Base-by-base conservation (phyloP, 2,113 vertebrate genomes). In the Microcebus tavaratra region DNA sequence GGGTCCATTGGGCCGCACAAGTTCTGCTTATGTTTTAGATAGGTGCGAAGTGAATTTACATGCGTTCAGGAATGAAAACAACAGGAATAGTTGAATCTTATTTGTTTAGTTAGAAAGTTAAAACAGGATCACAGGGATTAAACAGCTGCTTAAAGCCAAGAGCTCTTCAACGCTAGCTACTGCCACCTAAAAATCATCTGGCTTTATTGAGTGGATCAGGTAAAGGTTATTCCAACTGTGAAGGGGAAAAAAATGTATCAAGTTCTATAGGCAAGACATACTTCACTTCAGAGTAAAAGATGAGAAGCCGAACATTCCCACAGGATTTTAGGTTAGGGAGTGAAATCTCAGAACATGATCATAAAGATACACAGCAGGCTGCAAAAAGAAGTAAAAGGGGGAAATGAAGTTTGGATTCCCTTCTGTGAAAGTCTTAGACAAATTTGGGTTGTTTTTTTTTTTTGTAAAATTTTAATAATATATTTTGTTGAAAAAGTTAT, bases 391-490 rank as follows among this genome's bases (percentile, higher is more conserved):
- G 4, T 5, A 20, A 94, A 29, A 67, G 15, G 25, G 2, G 29
- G 63, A 86, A 96, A 65, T 50, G 14, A 91, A 88, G 34, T 61
- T 68, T 45, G 34, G 18, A 61, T 85, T 94, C 29, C 63, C 8
- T 48, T 92, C 65, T 78, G 3, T 78, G 21, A n/a, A 88, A 88
- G n/a, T 96, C 31, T 20, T 55, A 93, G 11, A 50, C 34, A 86
- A 7, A 48, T 34, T 85, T 72, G 53, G 42, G 42, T 55, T 39
- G 39, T 3, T 39, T 39, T 39, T 39, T 39, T 34, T 57, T 81
- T 85, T 85, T 61, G 21, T 88, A 84, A 90, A 90, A 79, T 48
- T 88, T 88, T 92, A 34, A 61, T 94, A 81, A 80, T 94, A n/a
- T 72, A 4, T 21, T 95, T 42, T 87, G 25, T 95, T 95, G 3